These are phyloP conservation scores for Eufriesea mexicana DNA, from an alignment of 1,140 invertebrate genomes.

Conservation along the genomic window DNA sequence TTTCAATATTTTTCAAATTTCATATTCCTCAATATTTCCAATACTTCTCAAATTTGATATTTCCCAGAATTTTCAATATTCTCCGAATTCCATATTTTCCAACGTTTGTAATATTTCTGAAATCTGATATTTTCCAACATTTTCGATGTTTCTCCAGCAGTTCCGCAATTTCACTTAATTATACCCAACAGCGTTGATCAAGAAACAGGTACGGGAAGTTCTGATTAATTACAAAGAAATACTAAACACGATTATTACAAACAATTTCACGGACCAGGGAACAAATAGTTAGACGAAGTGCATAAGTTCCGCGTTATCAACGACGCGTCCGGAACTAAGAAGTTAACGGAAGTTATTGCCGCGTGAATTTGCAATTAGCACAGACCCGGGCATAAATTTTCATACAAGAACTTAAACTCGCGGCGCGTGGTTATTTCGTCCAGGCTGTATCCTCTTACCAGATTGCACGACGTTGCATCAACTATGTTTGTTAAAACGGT, in stretches of 20 bases:
- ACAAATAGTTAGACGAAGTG: neutral
- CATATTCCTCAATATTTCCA: too few relatives aligned
- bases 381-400: conserved; percentile 22
- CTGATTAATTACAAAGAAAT: neutral
- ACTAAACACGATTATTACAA: neutral
- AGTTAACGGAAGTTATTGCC: neutral
- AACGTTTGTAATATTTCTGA: too few relatives aligned
- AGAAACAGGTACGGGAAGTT: neutral
- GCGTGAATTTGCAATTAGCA: conserved; percentile 8
- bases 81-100: too few relatives aligned
- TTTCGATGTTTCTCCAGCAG: too few relatives aligned
- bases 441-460: neutral
- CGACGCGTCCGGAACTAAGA: neutral
- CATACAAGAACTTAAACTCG: neutral
- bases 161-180: too few relatives aligned
- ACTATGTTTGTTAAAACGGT: neutral
- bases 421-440: neutral
- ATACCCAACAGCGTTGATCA: too few relatives aligned
- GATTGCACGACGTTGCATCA: neutral
- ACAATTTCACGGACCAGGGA: neutral
- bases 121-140: too few relatives aligned
- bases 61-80: too few relatives aligned
- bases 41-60: too few relatives aligned
- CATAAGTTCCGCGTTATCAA: neutral
- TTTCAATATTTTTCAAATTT: too few relatives aligned